Percentiles rank a stretch among this genome's conserved stretches.
phyloP scores from a whole-genome alignment of 2,113 vertebrate genomes.

The Arothron firmamentum region DNA sequence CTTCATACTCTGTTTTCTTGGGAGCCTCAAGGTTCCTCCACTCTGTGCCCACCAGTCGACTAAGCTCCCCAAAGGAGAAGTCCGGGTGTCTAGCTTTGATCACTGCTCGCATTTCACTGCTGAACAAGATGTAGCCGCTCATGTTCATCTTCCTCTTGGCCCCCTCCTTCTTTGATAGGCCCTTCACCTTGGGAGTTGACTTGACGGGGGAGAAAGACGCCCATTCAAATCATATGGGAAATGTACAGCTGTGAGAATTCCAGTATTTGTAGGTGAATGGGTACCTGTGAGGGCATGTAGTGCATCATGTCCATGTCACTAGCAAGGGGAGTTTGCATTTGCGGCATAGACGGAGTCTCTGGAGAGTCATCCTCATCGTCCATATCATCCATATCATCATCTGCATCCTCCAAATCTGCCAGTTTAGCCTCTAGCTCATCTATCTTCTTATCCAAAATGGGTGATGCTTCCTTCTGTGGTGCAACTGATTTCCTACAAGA shows the following conservation, averaged over 20 bases:
- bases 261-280: not conserved
- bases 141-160: constrained; percentile 99
- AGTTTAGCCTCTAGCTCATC: constrained; percentile 94
- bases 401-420: constrained; percentile 85
- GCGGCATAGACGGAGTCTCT: constrained; percentile 86
- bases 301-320: constrained; percentile 88
- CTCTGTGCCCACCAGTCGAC: constrained; percentile 95
- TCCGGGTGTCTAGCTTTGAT: constrained; percentile 98
- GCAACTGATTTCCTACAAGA: constrained; percentile 86
- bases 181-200: constrained; percentile 94
- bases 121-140: constrained; percentile 99
- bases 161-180: constrained; percentile 92
- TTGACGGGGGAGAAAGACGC: constrained; percentile 51
- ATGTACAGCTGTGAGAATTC: no score
- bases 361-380: constrained; percentile 89
- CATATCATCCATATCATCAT: constrained; percentile 93
- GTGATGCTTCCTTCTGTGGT: constrained; percentile 94
- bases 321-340: constrained; percentile 83
- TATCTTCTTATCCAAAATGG: constrained; percentile 94
- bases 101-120: constrained; percentile 97
- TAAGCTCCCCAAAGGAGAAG: constrained; percentile 97
- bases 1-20: constrained; percentile 98
- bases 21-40: constrained; percentile 95
- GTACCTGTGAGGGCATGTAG: constrained; percentile 93
- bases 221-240: not conserved